Base-by-base conservation (phyloP, 2,888 invertebrate genomes). In the Pheosia tremula region DNA sequence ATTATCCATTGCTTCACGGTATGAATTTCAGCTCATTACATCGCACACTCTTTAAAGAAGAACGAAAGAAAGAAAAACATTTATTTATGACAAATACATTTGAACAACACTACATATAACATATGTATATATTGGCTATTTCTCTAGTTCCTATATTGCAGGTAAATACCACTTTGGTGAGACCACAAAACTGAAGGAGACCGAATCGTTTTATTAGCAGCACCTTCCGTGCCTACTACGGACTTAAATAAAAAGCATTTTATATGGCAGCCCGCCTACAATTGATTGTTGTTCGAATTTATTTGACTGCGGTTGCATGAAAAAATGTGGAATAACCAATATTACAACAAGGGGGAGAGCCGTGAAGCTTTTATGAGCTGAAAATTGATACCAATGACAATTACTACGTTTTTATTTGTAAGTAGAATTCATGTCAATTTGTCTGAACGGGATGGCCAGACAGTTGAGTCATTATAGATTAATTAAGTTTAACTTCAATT, bases 261-360 rank as follows among this genome's bases (percentile, higher is more conserved):
- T 56, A 41, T 56, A 39, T 24, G 56, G 13, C 6, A 24, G 56
- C 39, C 56, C 41, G 39, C 56, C 56, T 41, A 56, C 56, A 41
- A 41, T 37, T n/a, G 54, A n/a, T 54, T 54, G 38, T 54, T 53
- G 53, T 53, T 69, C 64, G 58, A 56, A 56, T 63, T 43, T 67
- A 68, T 73, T 67, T 45, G 64, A 67, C 66, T 73, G 71, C 66
- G 71, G 71, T 64, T 59, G 57, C 57, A 47, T 65, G 59, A 61
- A 67, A 64, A 68, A 72, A 69, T 61, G 37, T 10, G 24, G 24
- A 24, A 41, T 41, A 54, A 41, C 56, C 41, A 41, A 41, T 41
- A 56, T 41, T 56, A 41, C 41, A 11, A 57, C 7, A 38, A 58
- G 37, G 39, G 52, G 10, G 52, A 39, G 49, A 41, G 41, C 41